phyloP scores from a whole-genome alignment of 2,113 vertebrate species.

The Dipodomys stephensi region DNA sequence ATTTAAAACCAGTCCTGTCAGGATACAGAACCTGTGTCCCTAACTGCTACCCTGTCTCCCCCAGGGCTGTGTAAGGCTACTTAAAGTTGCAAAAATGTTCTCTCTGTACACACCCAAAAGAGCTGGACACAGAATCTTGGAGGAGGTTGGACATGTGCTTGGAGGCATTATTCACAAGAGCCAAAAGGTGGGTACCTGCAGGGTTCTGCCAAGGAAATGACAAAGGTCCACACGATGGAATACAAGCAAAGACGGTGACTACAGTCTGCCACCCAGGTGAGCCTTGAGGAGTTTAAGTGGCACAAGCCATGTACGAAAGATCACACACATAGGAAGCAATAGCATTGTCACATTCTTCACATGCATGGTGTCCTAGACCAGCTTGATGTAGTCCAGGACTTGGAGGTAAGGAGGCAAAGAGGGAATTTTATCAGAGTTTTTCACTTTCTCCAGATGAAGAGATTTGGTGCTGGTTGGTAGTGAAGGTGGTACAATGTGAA shows the following conservation, averaged over 20 bases:
- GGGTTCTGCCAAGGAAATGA: too few relatives aligned
- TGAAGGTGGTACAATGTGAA: accelerated
- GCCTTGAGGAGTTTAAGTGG: not conserved
- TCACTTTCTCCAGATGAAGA: not conserved
- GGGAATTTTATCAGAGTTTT: not conserved
- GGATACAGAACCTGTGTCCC: not conserved
- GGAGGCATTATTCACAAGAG: not conserved
- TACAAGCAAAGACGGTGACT: too few relatives aligned
- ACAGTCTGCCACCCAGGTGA: too few relatives aligned
- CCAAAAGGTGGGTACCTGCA: not conserved
- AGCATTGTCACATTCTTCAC: not conserved
- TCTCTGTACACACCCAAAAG: not conserved
- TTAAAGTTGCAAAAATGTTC: not conserved
- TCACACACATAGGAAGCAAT: accelerated
- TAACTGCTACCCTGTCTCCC: not conserved
- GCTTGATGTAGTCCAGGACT: not conserved
- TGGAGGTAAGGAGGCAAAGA: not conserved
- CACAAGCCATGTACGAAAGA: not conserved
- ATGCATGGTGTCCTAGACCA: not conserved
- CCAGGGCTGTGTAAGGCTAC: not conserved
- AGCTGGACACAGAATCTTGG: not conserved
- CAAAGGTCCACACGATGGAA: too few relatives aligned
- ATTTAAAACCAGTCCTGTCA: not conserved
- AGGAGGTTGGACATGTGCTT: not conserved
- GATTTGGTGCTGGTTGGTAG: too few relatives aligned